Base-by-base conservation (phyloP, 2,888 invertebrate genomes). In the Zaprionus lineosus region DNA sequence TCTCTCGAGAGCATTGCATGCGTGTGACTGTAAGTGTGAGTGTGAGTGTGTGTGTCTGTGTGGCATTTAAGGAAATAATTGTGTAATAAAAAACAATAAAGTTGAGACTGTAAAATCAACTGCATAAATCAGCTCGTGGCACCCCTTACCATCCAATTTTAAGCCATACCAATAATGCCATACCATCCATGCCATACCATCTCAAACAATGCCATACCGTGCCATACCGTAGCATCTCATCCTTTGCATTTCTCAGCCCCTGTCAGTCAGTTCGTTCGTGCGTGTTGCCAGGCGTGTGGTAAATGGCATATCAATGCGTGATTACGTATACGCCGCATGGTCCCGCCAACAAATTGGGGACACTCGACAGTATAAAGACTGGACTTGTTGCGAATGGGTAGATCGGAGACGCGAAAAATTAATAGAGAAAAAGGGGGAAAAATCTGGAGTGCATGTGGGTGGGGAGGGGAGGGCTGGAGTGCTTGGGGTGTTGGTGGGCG, bases 301-400 rank as follows among this genome's bases (percentile, higher is more conserved):
- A 81, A 81, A 81, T 81, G 86, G 74, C 71, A 84, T 81, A 86
- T 86, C 86, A 81, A 81, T 86, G 82, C 71, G 62, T 74, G 82
- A 86, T 86, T 81, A 81, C 82, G 86, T 84, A 86, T 76, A 86
- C 81, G 86, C 74, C 60, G 71, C 71, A 19, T 84, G 60, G 43
- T 47, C 48, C 71, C 58, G 47, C 58, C 65, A 81, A 70, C 68
- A 72, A 69, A 69, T 67, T 69, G 60, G 50, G 64, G 37, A 52
- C 46, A 64, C 21, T 47, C 31, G 26, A 14, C 34, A 15, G 2
- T 24, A 24, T 4, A 24, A 2, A n/a, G n/a, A 24, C 24, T 24
- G 24, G 24, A 24, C 24, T n/a, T n/a, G n/a, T n/a, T n/a, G n/a
- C n/a, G n/a, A n/a, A n/a, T n/a, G n/a, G n/a, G n/a, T n/a, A n/a